Percentiles rank a stretch among this genome's conserved stretches.
These are phyloP conservation scores for Perodicticus potto DNA, from an alignment of 2,797 vertebrate genomes.

Conservation along the genomic window DNA sequence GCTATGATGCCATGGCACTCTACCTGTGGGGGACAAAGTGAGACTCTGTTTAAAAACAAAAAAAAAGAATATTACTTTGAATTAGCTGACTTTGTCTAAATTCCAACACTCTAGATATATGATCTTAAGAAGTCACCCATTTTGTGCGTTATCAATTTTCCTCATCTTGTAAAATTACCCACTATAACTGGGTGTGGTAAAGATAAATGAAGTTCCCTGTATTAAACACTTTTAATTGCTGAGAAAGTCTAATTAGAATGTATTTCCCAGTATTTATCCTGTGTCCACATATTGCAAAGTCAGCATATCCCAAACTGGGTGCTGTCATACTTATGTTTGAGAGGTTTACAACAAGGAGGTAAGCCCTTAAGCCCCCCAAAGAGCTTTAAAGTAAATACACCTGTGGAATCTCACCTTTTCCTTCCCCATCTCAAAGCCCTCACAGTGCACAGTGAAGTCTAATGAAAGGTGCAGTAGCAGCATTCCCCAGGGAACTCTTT, in stretches of 20 bases:
- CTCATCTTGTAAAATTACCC: slow-evolving; percentile 54
- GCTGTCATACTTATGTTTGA: background rate
- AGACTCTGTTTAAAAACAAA: too few species aligned
- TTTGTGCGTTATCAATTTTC: background rate
- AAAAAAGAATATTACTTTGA: slow-evolving; percentile 14
- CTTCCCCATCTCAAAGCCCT: background rate
- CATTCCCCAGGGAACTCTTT: background rate
- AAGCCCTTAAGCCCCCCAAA: background rate
- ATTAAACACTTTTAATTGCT: background rate
- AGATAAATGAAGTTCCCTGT: background rate
- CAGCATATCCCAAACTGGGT: background rate
- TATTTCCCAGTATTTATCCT: background rate
- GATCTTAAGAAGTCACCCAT: background rate
- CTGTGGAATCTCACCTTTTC: background rate
- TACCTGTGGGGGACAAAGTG: too few species aligned
- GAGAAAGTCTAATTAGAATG: background rate
- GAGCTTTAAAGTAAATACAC: background rate
- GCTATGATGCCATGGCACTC: too few species aligned
- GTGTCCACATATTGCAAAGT: background rate
- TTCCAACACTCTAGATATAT: background rate
- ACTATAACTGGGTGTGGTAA: background rate
- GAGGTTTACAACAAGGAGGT: background rate
- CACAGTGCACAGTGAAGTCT: background rate
- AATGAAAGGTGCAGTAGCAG: background rate
- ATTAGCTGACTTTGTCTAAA: slow-evolving; percentile 12